A percentile compares a stretch with the other conserved stretches of the same genome.
Evolutionary conservation across 1,140 invertebrate genomes (phyloP).

Genomic region (Drosophila kepulauana): DNA sequence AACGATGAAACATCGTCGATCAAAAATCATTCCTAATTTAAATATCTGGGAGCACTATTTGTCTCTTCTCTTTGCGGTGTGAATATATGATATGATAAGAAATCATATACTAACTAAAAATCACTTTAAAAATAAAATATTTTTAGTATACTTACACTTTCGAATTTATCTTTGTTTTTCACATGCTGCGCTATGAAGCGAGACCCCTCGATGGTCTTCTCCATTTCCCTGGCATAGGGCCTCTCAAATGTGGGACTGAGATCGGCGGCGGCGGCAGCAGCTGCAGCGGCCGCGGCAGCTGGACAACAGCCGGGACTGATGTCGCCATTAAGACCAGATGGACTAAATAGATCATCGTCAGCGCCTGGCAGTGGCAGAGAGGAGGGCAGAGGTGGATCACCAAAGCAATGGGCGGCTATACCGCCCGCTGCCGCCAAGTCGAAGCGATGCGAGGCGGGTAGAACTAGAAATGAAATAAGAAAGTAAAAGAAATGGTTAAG

Average conservation of each 20-base stretch:
- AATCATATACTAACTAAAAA: not conserved
- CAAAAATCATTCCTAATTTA: too few species aligned
- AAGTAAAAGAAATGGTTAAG: not conserved
- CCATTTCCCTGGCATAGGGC: constrained; percentile 91
- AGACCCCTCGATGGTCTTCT: constrained; percentile 95
- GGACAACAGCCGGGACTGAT: constrained; percentile 86
- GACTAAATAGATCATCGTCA: constrained; percentile 93
- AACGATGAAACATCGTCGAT: too few species aligned
- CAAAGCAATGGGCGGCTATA: constrained; percentile 87
- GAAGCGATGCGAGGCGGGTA: constrained; percentile 86
- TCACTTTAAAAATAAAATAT: not conserved
- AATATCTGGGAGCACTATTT: constrained; percentile 21
- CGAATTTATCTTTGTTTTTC: constrained; percentile 97
- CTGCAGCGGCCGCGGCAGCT: constrained; percentile 55
- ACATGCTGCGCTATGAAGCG: constrained; percentile 97
- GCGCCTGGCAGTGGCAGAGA: constrained; percentile 89
- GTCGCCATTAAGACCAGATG: constrained; percentile 86
- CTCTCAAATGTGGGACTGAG: constrained; percentile 92
- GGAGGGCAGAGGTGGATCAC: constrained; percentile 88
- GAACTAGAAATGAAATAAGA: constrained; percentile 68
- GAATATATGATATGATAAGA: too few species aligned
- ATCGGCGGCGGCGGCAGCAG: constrained; percentile 85
- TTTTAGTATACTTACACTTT: constrained; percentile 90
- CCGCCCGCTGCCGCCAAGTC: constrained; percentile 86
- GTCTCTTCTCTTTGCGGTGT: too few species aligned